Evolutionary conservation across 23 tunicate genomes (phyloP), one percentile per base, ranked within the genome.

Genomic region (Diplosoma virens): DNA sequence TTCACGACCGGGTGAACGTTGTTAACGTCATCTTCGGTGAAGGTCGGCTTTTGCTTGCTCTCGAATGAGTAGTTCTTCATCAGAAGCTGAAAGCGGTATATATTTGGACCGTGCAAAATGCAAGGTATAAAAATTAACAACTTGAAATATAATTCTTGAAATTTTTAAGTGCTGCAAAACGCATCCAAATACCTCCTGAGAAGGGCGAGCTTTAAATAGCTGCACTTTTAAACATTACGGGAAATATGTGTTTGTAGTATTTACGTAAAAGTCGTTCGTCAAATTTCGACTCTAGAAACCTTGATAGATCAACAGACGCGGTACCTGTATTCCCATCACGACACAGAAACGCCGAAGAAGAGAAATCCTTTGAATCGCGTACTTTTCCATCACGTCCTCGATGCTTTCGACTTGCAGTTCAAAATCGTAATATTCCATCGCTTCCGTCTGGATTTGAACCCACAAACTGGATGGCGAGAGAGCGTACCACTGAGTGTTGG

Each of bases 271-370:
- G n/a, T n/a, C n/a, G n/a, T n/a, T n/a, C n/a, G n/a, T n/a, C n/a
- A n/a, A n/a, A n/a, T n/a, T n/a, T n/a, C n/a, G n/a, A n/a, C n/a
- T n/a, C n/a, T n/a, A n/a, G n/a, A n/a, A n/a, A n/a, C n/a, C n/a
- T n/a, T n/a, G n/a, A n/a, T n/a, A n/a, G n/a, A n/a, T n/a, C n/a
- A n/a, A 20, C 17, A 58, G 7, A 58, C 25, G 25, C 17, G 18
- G 27, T 32, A 92, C 94, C 94, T 93, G 98, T 35, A 93, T 82
- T 66, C 98, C 98, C 73, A 86, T 87, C 50, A 79, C 75, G 59
- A 79, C 32, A 32, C 94, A 93, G 32, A 93, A 59, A 23, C 82
- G 65, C 21, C 98, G 63, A 58, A 93, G 41, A 61, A 93, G 28
- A 14, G 93, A 80, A 25, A 82, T 47, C 55, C 84, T 82, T 37